Conservation (phyloP, 2,888 invertebrate species). For the Lithodes maja region DNA sequence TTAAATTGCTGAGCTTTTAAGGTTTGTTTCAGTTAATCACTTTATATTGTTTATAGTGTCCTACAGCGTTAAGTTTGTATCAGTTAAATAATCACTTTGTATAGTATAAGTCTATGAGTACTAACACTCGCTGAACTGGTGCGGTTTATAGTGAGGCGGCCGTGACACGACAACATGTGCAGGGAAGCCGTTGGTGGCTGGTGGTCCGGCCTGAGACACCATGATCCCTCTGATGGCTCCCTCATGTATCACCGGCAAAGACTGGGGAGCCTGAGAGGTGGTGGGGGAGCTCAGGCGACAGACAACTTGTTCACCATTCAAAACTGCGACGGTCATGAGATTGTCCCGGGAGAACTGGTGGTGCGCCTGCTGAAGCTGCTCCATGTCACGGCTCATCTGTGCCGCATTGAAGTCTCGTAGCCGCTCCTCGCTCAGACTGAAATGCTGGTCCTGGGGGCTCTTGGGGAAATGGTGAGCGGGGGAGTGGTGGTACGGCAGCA, state of each 20-base stretch:
- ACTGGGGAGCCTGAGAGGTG: conserved; percentile 62
- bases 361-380: conserved; percentile 66
- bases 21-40: too few species aligned
- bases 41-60: too few species aligned
- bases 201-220: conserved; percentile 49
- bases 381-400: conserved; percentile 68
- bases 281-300: conserved; percentile 68
- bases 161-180: conserved; percentile 66
- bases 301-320: conserved; percentile 71
- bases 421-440: conserved; percentile 66
- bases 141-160: conserved; percentile 52
- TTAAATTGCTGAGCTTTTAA: too few species aligned
- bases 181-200: conserved; percentile 64
- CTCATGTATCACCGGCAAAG: conserved; percentile 65
- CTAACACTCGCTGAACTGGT: conserved; percentile 65
- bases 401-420: conserved; percentile 70
- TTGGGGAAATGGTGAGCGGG: conserved; percentile 52
- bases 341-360: conserved; percentile 68
- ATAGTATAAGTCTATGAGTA: neutral
- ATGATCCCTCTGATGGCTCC: conserved; percentile 42
- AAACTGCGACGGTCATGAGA: conserved; percentile 70
- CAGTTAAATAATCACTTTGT: neutral
- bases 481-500: conserved; percentile 67
- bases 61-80: too few species aligned
- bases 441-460: conserved; percentile 59